These are phyloP conservation scores for Harpagoxenus sublaevis DNA, from an alignment of 2,888 invertebrate species.

Conservation along the genomic window DNA sequence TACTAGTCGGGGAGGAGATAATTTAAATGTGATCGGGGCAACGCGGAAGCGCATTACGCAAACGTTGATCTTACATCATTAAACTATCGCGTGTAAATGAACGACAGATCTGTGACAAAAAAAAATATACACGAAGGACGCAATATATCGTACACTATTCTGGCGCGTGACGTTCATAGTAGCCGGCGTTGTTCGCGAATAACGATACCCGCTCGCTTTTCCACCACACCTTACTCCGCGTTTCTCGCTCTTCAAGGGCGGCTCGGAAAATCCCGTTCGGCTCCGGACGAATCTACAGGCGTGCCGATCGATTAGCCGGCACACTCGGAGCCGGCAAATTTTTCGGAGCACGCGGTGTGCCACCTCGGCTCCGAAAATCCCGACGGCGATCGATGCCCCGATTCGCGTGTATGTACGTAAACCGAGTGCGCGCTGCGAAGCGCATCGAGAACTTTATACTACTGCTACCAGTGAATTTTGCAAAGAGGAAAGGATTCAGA, in stretches of 20 bases:
- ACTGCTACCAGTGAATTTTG: background rate
- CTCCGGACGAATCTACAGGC: constrained; percentile 31
- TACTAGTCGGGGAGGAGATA: background rate
- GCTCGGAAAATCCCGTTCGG: constrained; percentile 20
- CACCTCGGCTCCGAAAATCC: constrained; percentile 8
- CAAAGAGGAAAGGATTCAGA: background rate
- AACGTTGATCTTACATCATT: constrained; percentile 47
- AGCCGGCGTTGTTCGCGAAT: background rate
- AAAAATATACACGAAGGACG: background rate
- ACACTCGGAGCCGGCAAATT: constrained; percentile 13
- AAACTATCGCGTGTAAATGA: constrained; percentile 1
- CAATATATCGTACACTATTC: background rate
- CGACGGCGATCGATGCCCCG: constrained; percentile 7
- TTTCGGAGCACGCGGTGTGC: constrained; percentile 28
- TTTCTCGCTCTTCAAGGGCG: constrained; percentile 14
- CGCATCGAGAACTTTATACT: background rate
- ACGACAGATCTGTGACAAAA: background rate
- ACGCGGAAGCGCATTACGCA: constrained; percentile 39
- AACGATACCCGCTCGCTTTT: constrained; percentile 14
- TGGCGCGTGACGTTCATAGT: background rate
- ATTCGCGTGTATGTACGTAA: background rate
- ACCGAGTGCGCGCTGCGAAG: background rate
- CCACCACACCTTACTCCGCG: background rate
- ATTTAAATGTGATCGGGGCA: constrained; percentile 40
- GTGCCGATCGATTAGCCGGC: constrained; percentile 34